phyloP scores from a whole-genome alignment of 2,888 invertebrate genomes.

The Lycocerus yunnanus region DNA sequence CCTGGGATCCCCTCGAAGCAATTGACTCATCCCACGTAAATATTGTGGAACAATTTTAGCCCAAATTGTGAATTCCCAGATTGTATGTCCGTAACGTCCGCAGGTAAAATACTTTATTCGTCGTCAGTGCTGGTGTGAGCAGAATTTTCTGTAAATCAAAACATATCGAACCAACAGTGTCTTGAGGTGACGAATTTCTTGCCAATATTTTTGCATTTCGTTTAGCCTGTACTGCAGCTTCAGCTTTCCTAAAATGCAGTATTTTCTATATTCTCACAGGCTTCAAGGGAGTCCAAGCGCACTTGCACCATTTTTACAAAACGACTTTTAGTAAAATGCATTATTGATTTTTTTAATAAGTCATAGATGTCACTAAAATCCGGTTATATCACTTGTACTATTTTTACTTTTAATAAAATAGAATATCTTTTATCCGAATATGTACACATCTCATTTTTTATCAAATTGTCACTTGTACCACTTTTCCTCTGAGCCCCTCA shows the following conservation, averaged over 20 bases:
- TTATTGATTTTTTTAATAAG: too few relatives aligned
- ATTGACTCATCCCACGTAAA: constrained; percentile 4
- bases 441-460: too few relatives aligned
- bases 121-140: background rate
- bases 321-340: too few relatives aligned
- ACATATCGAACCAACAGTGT: background rate
- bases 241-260: background rate
- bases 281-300: background rate
- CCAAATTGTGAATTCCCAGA: background rate
- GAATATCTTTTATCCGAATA: too few relatives aligned
- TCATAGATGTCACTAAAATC: too few relatives aligned
- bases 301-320: too few relatives aligned
- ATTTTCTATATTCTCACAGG: background rate
- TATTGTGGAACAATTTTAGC: background rate
- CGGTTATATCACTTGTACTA: too few relatives aligned
- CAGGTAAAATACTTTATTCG: background rate
- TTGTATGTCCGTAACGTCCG: constrained; percentile 2
- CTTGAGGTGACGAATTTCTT: background rate
- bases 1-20: constrained; percentile 1
- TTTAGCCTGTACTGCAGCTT: background rate
- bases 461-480: too few relatives aligned
- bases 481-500: too few relatives aligned
- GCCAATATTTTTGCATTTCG: background rate
- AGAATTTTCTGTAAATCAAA: constrained; percentile 12
- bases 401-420: too few relatives aligned